phyloP scores from a whole-genome alignment of 2,113 vertebrate genomes.

The Bubo blakistoni region DNA sequence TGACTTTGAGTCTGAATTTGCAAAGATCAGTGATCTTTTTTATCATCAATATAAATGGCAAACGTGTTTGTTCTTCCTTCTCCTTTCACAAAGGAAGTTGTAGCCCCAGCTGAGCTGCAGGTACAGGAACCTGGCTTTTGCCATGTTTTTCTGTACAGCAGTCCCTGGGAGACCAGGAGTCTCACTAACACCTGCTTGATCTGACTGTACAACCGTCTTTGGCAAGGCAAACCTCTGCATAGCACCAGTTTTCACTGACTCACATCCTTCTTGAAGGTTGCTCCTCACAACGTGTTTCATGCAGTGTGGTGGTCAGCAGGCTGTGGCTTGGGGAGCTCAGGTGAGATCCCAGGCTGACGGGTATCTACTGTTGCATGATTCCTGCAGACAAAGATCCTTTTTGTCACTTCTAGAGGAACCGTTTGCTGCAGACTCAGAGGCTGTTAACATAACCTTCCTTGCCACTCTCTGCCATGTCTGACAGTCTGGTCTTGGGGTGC shows the following conservation, averaged over 20 bases:
- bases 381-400: neutral
- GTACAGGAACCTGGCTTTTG: neutral
- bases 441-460: neutral
- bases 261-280: no score
- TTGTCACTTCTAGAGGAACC: neutral
- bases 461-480: rapidly evolving
- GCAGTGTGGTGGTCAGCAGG: neutral
- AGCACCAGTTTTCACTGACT: neutral
- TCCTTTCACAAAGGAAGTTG: neutral
- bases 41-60: neutral
- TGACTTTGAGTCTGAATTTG: neutral
- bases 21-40: neutral
- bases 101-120: neutral
- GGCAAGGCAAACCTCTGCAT: neutral
- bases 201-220: neutral
- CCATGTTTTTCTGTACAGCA: neutral
- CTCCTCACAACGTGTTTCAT: rapidly evolving
- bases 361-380: neutral
- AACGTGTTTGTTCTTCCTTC: neutral
- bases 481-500: neutral
- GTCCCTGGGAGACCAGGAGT: neutral
- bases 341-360: neutral
- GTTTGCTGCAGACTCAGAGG: neutral
- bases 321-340: neutral
- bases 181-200: neutral